Conservation (phyloP, 2,113 vertebrate genomes). For the Petrocephalus microphthalmus region DNA sequence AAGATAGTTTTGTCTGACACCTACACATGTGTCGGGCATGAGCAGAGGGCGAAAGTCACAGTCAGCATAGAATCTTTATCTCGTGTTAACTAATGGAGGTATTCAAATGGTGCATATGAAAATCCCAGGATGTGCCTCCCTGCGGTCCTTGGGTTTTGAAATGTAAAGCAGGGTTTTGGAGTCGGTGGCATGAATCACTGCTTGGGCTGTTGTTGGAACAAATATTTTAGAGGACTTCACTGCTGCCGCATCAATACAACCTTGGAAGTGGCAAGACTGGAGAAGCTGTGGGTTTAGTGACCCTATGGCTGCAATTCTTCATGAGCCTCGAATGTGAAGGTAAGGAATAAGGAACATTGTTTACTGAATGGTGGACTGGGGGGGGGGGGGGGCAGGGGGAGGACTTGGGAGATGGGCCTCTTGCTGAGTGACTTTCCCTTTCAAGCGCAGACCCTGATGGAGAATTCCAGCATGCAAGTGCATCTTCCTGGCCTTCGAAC, state of each 20-base stretch:
- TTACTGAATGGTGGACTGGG: neutral
- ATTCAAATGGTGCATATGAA: constrained; percentile 69
- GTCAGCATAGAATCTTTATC: constrained; percentile 24
- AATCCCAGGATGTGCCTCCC: constrained; percentile 57
- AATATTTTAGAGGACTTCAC: neutral
- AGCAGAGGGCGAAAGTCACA: neutral
- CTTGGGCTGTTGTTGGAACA: constrained; percentile 8
- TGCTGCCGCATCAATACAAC: neutral
- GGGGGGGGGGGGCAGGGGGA: neutral
- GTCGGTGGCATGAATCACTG: constrained; percentile 29
- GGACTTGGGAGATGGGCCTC: neutral
- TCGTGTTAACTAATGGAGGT: constrained; percentile 56
- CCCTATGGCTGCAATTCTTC: constrained; percentile 1
- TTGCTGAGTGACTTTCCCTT: neutral
- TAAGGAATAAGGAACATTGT: constrained; percentile 2
- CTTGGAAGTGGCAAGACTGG: neutral
- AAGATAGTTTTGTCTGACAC: neutral
- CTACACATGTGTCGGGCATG: neutral
- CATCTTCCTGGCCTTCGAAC: neutral
- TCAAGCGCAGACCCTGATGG: neutral
- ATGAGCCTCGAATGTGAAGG: constrained; percentile 22
- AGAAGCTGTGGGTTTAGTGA: neutral
- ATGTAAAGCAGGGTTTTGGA: constrained; percentile 62
- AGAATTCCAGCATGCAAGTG: neutral
- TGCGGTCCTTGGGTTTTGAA: constrained; percentile 51